phyloP scores from a whole-genome alignment of 2,113 vertebrate genomes.

The Burhinus bistriatus region DNA sequence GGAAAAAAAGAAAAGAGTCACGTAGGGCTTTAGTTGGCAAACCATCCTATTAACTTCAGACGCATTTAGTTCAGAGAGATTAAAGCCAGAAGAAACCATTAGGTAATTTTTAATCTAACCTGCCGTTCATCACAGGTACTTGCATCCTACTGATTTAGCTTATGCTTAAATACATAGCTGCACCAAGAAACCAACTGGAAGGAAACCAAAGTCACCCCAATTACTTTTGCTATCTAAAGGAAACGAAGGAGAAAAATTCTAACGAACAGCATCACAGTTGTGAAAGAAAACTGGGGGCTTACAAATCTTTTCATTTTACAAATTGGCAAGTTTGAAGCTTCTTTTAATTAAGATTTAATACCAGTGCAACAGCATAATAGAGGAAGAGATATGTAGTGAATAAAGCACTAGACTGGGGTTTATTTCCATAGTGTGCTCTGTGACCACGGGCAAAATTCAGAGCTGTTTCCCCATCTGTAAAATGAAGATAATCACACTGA shows the following conservation, averaged over 20 bases:
- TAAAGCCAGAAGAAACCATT: background rate
- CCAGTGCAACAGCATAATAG: background rate
- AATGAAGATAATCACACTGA: background rate
- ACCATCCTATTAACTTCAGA: conserved; percentile 16
- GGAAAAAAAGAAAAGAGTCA: background rate
- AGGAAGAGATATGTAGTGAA: background rate
- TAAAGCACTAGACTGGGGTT: background rate
- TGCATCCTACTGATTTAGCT: background rate
- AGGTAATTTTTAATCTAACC: conserved; percentile 39
- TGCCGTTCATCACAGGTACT: background rate
- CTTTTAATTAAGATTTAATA: conserved; percentile 45
- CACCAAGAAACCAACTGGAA: background rate
- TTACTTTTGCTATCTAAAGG: background rate
- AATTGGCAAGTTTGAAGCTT: background rate
- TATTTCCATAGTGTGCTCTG: background rate
- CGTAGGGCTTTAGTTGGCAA: background rate
- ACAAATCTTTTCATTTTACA: background rate
- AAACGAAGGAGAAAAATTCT: background rate
- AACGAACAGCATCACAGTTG: background rate
- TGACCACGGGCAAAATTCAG: background rate
- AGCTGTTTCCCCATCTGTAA: background rate
- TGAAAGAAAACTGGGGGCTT: background rate
- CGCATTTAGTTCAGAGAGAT: background rate
- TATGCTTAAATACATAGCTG: background rate
- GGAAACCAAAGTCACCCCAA: background rate